Base-by-base conservation (phyloP, 2,113 vertebrate species). In the Tamias sibiricus region DNA sequence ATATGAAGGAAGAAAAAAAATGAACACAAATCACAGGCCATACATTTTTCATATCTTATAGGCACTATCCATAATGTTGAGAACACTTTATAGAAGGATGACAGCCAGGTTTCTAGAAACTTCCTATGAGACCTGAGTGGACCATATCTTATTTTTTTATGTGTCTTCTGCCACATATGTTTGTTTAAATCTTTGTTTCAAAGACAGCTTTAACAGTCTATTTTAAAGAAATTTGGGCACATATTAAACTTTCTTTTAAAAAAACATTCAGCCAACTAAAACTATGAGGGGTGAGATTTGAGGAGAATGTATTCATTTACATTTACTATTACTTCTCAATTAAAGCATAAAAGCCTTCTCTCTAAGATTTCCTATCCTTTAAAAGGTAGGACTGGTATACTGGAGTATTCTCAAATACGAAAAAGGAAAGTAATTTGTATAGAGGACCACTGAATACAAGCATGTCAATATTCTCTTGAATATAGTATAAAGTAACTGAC, bases 351-450 rank as follows among this genome's bases (percentile, higher is more conserved):
- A 91, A 49, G 20, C 8, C 8, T 17, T 24, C 28, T 42, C 16
- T 74, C 19, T 17, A 92, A 89, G 52, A 69, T 57, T 81, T 89
- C 37, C 79, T 40, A 47, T 24, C 24, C 42, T 87, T 87, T 24
- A 52, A 62, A 84, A 82, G 42, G 28, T 52, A 22, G 20, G 42
- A 90, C 85, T 69, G 8, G 8, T 85, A 17, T 59, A 59, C 32
- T 59, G 72, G 35, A 57, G 79, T 57, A 57, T 47, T 94, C 68
- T 86, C 44, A 85, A 59, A 82, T 94, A 79, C 68, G 74, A 85
- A 83, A 91, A 93, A 66, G 42, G 57, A 83, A 90, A 83, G 54
- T 69, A 95, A 71, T 95, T 94, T 85, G 74, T 94, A 92, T 35
- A 95, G 62, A 85, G 37, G 49, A 37, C 54, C 52, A 6, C 26